phyloP scores from a whole-genome alignment of 2,888 invertebrate genomes.

The Coelogynopora nodosa region DNA sequence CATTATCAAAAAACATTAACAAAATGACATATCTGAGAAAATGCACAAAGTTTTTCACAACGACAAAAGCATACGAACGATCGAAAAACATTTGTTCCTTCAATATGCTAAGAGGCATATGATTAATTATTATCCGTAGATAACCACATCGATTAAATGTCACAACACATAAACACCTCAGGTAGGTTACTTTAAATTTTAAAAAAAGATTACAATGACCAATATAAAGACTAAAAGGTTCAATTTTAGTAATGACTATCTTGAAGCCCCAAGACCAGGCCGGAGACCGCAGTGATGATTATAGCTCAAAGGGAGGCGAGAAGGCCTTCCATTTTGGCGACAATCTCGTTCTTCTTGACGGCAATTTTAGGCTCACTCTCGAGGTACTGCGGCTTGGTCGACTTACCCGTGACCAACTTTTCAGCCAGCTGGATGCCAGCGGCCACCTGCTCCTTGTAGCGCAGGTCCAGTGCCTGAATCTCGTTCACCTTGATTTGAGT shows the following conservation, averaged over 20 bases:
- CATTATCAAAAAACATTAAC: too few species aligned
- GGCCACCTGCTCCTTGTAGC: constrained; percentile 57
- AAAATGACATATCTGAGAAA: too few species aligned
- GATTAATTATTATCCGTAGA: too few species aligned
- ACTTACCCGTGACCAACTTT: constrained; percentile 67
- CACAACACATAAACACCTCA: not conserved
- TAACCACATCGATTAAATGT: too few species aligned
- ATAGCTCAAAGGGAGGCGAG: constrained; percentile 30
- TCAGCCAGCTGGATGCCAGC: constrained; percentile 62
- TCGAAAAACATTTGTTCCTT: too few species aligned
- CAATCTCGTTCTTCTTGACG: constrained; percentile 66
- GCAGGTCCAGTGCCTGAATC: constrained; percentile 66
- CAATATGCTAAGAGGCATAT: too few species aligned
- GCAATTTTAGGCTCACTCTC: constrained; percentile 66
- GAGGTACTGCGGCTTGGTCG: constrained; percentile 66
- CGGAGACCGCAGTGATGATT: too few species aligned
- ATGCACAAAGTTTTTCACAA: too few species aligned
- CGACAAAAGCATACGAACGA: too few species aligned
- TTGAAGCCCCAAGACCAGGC: too few species aligned
- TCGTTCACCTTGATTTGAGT: constrained; percentile 62
- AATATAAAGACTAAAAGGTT: too few species aligned
- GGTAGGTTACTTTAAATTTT: not conserved
- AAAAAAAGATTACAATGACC: not conserved
- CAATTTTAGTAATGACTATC: too few species aligned
- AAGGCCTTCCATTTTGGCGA: constrained; percentile 59